Evolutionary conservation across 2,797 vertebrate genomes (phyloP).

Genomic region (Uromys caudimaculatus): DNA sequence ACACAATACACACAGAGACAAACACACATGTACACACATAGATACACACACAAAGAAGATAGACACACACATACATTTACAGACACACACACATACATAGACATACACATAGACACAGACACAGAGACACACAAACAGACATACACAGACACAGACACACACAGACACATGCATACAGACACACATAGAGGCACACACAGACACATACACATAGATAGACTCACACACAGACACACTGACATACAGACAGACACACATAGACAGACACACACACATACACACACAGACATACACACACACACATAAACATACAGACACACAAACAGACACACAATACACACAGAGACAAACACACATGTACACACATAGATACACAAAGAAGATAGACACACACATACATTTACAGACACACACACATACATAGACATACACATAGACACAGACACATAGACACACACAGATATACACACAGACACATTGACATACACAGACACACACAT

Average conservation of each 20-base stretch:
- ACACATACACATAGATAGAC: not conserved
- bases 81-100: not conserved
- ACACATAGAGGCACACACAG: not conserved
- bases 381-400: not conserved
- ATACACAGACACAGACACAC: not conserved
- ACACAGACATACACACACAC: not conserved
- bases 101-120: not conserved
- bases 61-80: not conserved
- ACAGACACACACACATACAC: not conserved
- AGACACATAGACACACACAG: fast-evolving
- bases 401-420: not conserved
- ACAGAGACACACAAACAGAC: not conserved
- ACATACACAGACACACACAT: not conserved
- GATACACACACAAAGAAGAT: not conserved
- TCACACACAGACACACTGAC: not conserved
- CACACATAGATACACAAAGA: not conserved
- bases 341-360: not conserved
- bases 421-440: not conserved
- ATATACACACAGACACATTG: not conserved
- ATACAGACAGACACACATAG: not conserved
- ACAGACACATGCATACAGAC: not conserved
- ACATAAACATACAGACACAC: not conserved
- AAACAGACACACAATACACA: not conserved
- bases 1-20: not conserved
- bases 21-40: not conserved